Conservation (phyloP, 92 coral and sea anemone genomes). For the Galaxea fascicularis region DNA sequence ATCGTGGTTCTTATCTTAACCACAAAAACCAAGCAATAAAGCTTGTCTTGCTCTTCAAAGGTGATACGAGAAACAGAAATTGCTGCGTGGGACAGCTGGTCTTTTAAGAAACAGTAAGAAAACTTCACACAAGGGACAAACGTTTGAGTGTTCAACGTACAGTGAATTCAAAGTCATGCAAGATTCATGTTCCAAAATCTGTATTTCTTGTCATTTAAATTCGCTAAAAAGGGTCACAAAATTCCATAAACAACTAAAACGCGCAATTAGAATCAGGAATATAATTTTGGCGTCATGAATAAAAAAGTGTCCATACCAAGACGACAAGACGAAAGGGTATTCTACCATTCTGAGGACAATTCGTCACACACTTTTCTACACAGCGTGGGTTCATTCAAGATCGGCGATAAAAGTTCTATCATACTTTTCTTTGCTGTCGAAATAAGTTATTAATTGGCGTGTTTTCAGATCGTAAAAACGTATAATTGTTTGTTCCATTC, state of each 20-base stretch:
- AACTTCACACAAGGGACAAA: background rate
- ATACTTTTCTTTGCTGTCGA: constrained; percentile 50
- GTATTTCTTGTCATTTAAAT: background rate
- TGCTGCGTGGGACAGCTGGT: constrained; percentile 17
- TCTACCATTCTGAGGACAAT: background rate
- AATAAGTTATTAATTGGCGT: constrained; percentile 45
- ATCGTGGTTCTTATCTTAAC: constrained; percentile 11
- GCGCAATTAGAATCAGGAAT: constrained; percentile 18
- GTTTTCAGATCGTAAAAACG: constrained; percentile 20
- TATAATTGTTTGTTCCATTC: constrained; percentile 34
- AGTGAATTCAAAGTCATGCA: background rate
- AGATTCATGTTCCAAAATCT: background rate
- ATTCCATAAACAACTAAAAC: constrained; percentile 4
- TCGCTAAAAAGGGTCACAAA: background rate
- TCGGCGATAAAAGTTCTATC: constrained; percentile 1
- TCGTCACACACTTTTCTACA: background rate
- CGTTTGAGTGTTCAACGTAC: background rate
- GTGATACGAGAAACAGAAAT: background rate
- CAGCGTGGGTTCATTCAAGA: constrained; percentile 25
- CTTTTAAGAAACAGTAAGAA: background rate
- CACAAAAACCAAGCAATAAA: constrained; percentile 32
- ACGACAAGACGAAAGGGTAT: background rate
- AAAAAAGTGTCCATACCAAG: background rate
- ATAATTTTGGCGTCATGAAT: background rate
- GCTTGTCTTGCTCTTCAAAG: constrained; percentile 1